Evolutionary conservation across 2,797 vertebrate genomes (phyloP).

Genomic region (Macroramphosus scolopax): DNA sequence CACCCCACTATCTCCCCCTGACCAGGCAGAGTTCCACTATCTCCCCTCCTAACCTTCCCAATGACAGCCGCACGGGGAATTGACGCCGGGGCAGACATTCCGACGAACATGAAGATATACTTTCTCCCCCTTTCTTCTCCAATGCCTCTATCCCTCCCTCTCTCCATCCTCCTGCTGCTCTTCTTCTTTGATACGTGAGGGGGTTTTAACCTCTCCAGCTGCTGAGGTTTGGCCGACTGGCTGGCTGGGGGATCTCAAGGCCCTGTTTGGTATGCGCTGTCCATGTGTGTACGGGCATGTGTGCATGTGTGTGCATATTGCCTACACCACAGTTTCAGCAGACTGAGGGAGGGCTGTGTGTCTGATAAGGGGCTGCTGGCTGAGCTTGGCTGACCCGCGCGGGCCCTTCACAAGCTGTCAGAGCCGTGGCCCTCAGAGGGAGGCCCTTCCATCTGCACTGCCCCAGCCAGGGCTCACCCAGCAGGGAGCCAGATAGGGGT

Average conservation of each 20-base stretch:
- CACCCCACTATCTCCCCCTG: constrained; percentile 32
- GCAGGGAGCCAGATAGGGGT: constrained; percentile 68
- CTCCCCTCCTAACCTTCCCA: constrained; percentile 78
- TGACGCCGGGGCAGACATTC: constrained; percentile 78
- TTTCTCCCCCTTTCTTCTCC: constrained; percentile 69
- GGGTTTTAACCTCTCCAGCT: constrained; percentile 84
- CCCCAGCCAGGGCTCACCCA: constrained; percentile 75
- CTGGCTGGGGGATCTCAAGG: constrained; percentile 75
- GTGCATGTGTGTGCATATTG: constrained; percentile 49
- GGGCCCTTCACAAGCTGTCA: constrained; percentile 83
- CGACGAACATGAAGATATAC: constrained; percentile 80
- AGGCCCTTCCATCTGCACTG: constrained; percentile 77
- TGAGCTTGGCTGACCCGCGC: constrained; percentile 76
- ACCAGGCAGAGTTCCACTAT: constrained; percentile 53
- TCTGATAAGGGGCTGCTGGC: constrained; percentile 79
- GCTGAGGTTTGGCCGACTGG: constrained; percentile 74
- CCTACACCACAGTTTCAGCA: constrained; percentile 68
- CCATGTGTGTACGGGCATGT: constrained; percentile 48
- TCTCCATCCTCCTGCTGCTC: constrained; percentile 67
- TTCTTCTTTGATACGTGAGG: constrained; percentile 81
- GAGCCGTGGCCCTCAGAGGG: constrained; percentile 77
- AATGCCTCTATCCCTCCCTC: constrained; percentile 60
- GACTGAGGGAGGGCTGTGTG: constrained; percentile 70
- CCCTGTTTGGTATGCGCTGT: constrained; percentile 80
- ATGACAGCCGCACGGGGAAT: constrained; percentile 82